These are phyloP conservation scores for Papilio elwesi DNA, from an alignment of 2,888 invertebrate genomes.

Conservation along the genomic window DNA sequence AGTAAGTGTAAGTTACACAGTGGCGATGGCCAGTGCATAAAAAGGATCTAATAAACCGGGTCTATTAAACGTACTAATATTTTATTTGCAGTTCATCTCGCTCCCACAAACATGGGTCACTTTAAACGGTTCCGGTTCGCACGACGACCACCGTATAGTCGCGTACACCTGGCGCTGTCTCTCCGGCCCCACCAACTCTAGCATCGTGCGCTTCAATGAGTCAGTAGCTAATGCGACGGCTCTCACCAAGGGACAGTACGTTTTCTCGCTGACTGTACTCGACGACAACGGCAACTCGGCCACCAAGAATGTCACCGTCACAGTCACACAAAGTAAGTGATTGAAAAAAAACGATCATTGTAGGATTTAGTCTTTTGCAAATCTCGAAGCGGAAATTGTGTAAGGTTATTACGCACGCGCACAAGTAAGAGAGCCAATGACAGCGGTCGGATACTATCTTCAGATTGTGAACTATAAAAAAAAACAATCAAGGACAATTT, in stretches of 20 bases:
- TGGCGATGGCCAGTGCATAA: no score
- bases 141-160: constrained; percentile 92
- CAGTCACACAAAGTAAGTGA: constrained; percentile 92
- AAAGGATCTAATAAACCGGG: constrained; percentile 46
- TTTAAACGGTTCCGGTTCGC: constrained; percentile 92
- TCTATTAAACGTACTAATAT: no score
- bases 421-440: no score
- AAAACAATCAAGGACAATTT: no score
- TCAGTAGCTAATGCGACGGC: constrained; percentile 90
- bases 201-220: constrained; percentile 81
- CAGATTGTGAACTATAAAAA: no score
- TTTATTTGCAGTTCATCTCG: constrained; percentile 86
- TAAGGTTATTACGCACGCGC: no score
- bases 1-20: constrained; percentile 56
- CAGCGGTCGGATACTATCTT: no score
- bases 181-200: constrained; percentile 86
- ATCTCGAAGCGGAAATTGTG: no score
- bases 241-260: constrained; percentile 93
- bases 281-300: constrained; percentile 94
- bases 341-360: no score
- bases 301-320: constrained; percentile 88
- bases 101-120: constrained; percentile 92
- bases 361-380: no score
- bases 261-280: constrained; percentile 91
- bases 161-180: constrained; percentile 94